These are phyloP conservation scores for Clarias gariepinus DNA, from an alignment of 2,113 vertebrate genomes.

Conservation along the genomic window DNA sequence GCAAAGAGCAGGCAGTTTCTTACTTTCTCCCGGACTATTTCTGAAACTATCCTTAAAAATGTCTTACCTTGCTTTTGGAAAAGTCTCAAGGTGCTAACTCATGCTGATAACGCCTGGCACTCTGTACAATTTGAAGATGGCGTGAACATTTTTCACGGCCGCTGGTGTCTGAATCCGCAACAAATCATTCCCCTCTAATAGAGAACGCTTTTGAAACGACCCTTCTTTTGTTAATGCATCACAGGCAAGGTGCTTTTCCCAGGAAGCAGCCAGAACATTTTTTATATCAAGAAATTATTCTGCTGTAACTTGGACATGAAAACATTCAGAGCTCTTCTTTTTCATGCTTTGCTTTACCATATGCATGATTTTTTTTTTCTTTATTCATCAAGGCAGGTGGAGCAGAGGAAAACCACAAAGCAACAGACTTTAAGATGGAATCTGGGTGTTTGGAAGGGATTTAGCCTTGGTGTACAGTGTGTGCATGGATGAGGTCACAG, in stretches of 20 bases:
- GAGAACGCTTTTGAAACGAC: constrained; percentile 11
- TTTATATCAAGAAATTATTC: not conserved
- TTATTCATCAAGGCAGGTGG: not conserved
- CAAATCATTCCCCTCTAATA: not conserved
- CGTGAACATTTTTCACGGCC: not conserved
- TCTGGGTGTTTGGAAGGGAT: constrained; percentile 8
- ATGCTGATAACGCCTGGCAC: constrained; percentile 14
- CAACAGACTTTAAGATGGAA: not conserved
- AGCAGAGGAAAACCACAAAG: not conserved
- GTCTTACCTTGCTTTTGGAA: constrained; percentile 38
- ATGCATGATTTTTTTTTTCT: not conserved
- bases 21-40: not conserved
- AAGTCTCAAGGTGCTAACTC: not conserved
- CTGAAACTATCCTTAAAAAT: constrained; percentile 22
- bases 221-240: constrained; percentile 28
- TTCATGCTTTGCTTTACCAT: not conserved
- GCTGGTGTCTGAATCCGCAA: constrained; percentile 1
- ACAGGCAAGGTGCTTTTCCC: constrained; percentile 22
- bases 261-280: not conserved
- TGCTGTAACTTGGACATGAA: constrained; percentile 20
- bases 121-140: not conserved
- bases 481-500: constrained; percentile 14
- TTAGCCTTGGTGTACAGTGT: not conserved
- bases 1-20: not conserved
- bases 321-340: not conserved